Evolutionary conservation across 1,140 invertebrate species (phyloP).

Genomic region (Caenorhabditis latens): DNA sequence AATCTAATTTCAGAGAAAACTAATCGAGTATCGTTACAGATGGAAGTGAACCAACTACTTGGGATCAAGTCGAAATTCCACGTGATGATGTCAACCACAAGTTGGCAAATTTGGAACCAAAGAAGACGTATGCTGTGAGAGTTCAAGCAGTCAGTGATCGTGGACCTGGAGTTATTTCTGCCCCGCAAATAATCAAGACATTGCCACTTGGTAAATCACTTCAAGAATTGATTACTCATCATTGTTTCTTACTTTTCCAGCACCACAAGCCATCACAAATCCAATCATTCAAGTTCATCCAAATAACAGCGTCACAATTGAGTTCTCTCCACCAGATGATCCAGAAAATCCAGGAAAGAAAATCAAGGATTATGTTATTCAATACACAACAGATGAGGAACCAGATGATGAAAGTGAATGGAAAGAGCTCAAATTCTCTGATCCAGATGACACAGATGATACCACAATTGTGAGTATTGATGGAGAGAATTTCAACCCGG

Average conservation of each 20-base stretch:
- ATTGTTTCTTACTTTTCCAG: constrained; percentile 42
- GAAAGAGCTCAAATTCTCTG: constrained; percentile 73
- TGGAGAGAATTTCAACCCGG: constrained; percentile 77
- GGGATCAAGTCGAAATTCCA: constrained; percentile 70
- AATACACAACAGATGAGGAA: constrained; percentile 75
- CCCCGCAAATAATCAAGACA: constrained; percentile 68
- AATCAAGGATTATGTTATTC: constrained; percentile 73
- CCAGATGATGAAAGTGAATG: constrained; percentile 71
- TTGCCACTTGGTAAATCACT: constrained; percentile 68
- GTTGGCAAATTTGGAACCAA: constrained; percentile 70
- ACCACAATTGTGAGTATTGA: constrained; percentile 68
- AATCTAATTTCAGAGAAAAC: constrained; percentile 17
- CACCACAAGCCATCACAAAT: constrained; percentile 60
- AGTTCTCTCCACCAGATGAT: constrained; percentile 73
- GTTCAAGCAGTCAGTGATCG: constrained; percentile 77
- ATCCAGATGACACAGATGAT: constrained; percentile 66
- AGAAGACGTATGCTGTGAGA: constrained; percentile 72
- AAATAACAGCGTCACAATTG: constrained; percentile 74
- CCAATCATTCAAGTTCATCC: constrained; percentile 68
- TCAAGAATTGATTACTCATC: neutral
- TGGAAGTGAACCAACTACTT: constrained; percentile 71
- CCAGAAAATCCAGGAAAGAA: constrained; percentile 75
- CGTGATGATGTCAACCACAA: constrained; percentile 71
- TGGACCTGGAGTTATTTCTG: constrained; percentile 74
- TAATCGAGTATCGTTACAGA: constrained; percentile 44